Base-by-base conservation (phyloP, 2,888 invertebrate genomes). In the Blastobasis adustella region DNA sequence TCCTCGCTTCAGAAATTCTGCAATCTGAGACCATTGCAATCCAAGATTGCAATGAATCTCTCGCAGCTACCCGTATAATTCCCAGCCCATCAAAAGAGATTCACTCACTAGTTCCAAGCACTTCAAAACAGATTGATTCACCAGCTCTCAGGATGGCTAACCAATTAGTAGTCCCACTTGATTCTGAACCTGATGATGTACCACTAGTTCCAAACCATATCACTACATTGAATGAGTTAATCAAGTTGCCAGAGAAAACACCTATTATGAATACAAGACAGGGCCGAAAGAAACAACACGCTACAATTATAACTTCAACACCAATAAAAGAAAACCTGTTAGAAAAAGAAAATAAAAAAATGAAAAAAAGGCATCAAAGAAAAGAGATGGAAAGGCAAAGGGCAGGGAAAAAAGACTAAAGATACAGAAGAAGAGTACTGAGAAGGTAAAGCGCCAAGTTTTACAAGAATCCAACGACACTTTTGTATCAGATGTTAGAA, bases 401-500 rank as follows among this genome's bases (percentile, higher is more conserved):
- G n/a, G n/a, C n/a, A n/a, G n/a, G n/a, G n/a, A n/a, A n/a, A n/a
- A n/a, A n/a, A n/a, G n/a, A n/a, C n/a, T n/a, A n/a, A n/a, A n/a
- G n/a, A n/a, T n/a, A n/a, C n/a, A n/a, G n/a, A n/a, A n/a, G n/a
- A n/a, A n/a, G n/a, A n/a, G n/a, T n/a, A n/a, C n/a, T n/a, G 36
- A 54, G 37, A 58, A 59, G 51, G 58, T 54, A 47, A 58, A 61
- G 55, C 58, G 54, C 45, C 54, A 54, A 58, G 55, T 59, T 58
- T 54, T 58, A 50, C 56, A 56, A 53, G 59, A 60, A n/a, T 58
- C 57, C 9, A 56, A 58, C 56, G 53, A 54, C 36, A 49, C 54
- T 46, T 58, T 55, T 38, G 45, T 43, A 6, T 57, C 56, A 48
- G 53, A 55, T 23, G 49, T 55, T 6, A 49, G 46, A 10, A 56